Evolutionary conservation across 30 jellyfish, hydroid and myxozoan species (phyloP).

Genomic region (Hydractinia echinata): DNA sequence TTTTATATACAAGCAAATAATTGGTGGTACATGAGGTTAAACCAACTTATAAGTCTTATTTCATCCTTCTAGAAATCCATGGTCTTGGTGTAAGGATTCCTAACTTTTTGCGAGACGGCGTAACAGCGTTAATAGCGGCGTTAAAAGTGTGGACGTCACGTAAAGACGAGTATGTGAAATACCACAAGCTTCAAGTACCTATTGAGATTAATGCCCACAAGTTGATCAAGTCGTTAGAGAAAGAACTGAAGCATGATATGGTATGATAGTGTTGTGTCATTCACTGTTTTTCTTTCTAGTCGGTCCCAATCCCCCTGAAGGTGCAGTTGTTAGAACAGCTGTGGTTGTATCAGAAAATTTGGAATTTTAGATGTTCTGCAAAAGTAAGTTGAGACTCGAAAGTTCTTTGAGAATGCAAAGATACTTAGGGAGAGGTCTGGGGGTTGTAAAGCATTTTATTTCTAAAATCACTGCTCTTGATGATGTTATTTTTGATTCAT

Average conservation of each 20-base stretch:
- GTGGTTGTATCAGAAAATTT: neutral
- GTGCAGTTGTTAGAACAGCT: neutral
- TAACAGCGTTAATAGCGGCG: constrained; percentile 38
- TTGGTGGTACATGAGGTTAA: too few species aligned
- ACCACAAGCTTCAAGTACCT: constrained; percentile 86
- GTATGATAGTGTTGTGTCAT: constrained; percentile 33
- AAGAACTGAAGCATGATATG: constrained; percentile 66
- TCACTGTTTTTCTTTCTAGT: neutral
- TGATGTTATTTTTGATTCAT: too few species aligned
- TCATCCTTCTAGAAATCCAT: constrained; percentile 48
- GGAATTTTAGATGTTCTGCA: neutral
- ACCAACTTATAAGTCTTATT: neutral
- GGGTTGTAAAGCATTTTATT: too few species aligned
- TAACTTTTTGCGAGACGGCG: constrained; percentile 44
- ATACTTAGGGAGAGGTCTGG: too few species aligned
- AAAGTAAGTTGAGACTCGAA: neutral
- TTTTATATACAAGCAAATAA: too few species aligned
- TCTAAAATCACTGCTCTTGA: too few species aligned
- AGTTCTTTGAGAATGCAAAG: too few species aligned
- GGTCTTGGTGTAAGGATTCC: constrained; percentile 63
- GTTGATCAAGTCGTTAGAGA: constrained; percentile 62
- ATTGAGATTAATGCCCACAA: constrained; percentile 54
- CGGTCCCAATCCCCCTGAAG: neutral
- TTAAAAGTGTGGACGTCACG: constrained; percentile 62
- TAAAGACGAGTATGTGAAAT: constrained; percentile 72